These are phyloP conservation scores for Okapia johnstoni DNA, from an alignment of 2,113 vertebrate species.

Conservation along the genomic window DNA sequence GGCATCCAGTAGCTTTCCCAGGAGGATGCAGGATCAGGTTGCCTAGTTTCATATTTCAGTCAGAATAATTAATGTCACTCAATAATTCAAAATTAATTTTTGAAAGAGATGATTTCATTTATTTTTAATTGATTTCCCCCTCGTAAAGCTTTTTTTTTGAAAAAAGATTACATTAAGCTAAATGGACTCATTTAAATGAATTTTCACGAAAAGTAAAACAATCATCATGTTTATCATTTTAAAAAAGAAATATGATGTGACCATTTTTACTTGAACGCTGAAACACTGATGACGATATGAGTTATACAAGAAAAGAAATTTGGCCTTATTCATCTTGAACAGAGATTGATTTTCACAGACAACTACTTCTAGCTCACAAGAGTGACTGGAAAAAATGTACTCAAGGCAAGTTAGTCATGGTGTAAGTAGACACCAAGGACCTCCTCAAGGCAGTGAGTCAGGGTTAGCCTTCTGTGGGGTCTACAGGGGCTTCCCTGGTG, in stretches of 20 bases:
- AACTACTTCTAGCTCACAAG: neutral
- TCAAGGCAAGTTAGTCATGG: neutral
- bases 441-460: neutral
- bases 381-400: slow-evolving; percentile 19
- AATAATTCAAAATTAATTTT: slow-evolving; percentile 60
- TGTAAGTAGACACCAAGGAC: neutral
- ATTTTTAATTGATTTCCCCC: slow-evolving; percentile 54
- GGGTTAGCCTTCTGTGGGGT: neutral
- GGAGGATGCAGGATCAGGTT: neutral
- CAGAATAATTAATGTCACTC: neutral
- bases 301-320: slow-evolving; percentile 45
- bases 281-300: neutral
- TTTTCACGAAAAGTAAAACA: slow-evolving; percentile 54
- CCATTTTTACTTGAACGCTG: slow-evolving; percentile 34
- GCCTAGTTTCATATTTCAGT: neutral
- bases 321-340: neutral
- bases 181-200: slow-evolving; percentile 45
- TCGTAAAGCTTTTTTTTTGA: slow-evolving; percentile 52
- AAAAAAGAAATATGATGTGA: neutral
- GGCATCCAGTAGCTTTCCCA: neutral
- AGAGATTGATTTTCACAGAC: slow-evolving; percentile 34
- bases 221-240: slow-evolving; percentile 45
- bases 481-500: neutral
- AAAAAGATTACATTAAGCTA: slow-evolving; percentile 37
- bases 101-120: slow-evolving; percentile 46